Percentiles rank a stretch among this genome's conserved stretches.
These are phyloP conservation scores for Helleia helle DNA, from an alignment of 2,888 invertebrate genomes.

Conservation along the genomic window DNA sequence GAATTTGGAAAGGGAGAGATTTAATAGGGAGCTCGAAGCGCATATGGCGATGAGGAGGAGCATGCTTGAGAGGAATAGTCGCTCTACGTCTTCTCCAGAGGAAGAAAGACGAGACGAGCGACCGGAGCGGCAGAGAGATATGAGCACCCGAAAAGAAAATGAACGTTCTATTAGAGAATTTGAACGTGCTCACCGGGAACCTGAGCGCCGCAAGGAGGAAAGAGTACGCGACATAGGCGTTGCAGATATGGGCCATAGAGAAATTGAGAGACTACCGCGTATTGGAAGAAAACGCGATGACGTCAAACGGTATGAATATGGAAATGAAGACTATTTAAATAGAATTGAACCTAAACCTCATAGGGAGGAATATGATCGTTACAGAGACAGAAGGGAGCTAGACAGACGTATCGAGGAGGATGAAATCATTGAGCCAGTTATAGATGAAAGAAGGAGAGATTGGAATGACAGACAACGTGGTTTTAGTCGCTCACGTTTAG, in stretches of 20 bases:
- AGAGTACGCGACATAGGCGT: constrained; percentile 42
- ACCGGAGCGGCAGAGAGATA: constrained; percentile 54
- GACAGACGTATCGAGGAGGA: constrained; percentile 64
- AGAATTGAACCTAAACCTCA: constrained; percentile 52
- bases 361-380: constrained; percentile 55
- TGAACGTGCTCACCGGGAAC: constrained; percentile 30
- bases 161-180: constrained; percentile 57
- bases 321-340: constrained; percentile 57
- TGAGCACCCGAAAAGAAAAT: constrained; percentile 57
- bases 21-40: constrained; percentile 71
- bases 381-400: constrained; percentile 53
- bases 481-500: constrained; percentile 60
- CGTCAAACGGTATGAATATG: constrained; percentile 56
- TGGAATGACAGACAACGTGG: constrained; percentile 61
- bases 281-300: constrained; percentile 62
- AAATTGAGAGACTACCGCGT: constrained; percentile 59
- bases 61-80: constrained; percentile 65
- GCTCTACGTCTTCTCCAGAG: constrained; percentile 71
- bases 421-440: constrained; percentile 60
- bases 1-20: constrained; percentile 81
- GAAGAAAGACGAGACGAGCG: constrained; percentile 68
- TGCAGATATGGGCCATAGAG: constrained; percentile 43
- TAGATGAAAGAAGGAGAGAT: constrained; percentile 55
- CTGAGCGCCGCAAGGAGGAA: constrained; percentile 49
- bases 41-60: constrained; percentile 68